Evolutionary conservation across 2,797 vertebrate genomes (phyloP), one percentile per base, ranked within the genome.

Genomic region (Cossypha heuglini): DNA sequence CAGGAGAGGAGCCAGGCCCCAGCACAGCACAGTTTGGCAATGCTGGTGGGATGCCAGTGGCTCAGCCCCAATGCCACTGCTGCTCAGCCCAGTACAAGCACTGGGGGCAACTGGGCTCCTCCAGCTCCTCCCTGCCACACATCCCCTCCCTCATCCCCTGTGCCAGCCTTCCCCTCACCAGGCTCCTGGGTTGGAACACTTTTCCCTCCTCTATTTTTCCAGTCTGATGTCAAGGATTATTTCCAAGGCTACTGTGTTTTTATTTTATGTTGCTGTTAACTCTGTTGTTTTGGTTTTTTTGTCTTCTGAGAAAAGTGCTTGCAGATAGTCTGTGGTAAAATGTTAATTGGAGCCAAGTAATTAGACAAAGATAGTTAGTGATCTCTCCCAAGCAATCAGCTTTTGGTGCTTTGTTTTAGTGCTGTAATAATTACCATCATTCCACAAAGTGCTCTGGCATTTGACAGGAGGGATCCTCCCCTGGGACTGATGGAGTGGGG

Each of bases 311-410:
- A 75, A 83, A 87, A 91, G 79, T 28, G 68, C 37, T 95, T 52
- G 81, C 89, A 95, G 82, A 95, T 29, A 31, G 42, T 94, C 93
- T 91, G 86, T 45, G 95, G 93, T 95, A 86, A 94, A 77, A 81
- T 76, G 90, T 96, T 98, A 97, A 97, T 96, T 94, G 96, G 93
- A 88, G 87, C 91, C 93, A 96, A 97, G 94, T 97, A 97, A 97
- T 97, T 95, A 97, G 94, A 93, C 93, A 94, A 94, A 96, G 96
- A 97, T 87, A 63, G 69, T 95, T 83, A 95, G 88, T 88, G 96
- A 97, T 94, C 91, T 94, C 92, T 96, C 93, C 86, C 72, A 90
- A 96, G 94, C 94, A 94, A 81, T 83, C 83, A 93, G 93, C 95
- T 93, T 76, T 95, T 49, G 73, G 93, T 87, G 90, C 88, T 94